Evolutionary conservation across 2,797 vertebrate species (phyloP).

Genomic region (Etheostoma perlongum): DNA sequence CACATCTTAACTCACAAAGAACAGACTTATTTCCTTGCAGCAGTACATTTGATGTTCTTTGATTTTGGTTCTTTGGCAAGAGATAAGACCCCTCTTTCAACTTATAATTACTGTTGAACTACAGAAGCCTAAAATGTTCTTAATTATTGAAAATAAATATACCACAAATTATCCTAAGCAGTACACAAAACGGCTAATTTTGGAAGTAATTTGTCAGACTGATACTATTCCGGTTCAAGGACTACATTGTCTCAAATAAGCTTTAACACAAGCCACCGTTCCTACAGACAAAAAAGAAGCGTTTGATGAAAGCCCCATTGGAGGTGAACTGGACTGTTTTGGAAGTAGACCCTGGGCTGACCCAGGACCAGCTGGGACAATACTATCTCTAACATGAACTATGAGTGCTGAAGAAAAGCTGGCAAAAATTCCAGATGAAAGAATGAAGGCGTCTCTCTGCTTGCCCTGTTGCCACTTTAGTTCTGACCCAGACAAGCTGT

Average conservation of each 20-base stretch:
- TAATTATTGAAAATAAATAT: constrained; percentile 16
- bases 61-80: constrained; percentile 18
- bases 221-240: neutral
- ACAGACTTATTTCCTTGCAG: neutral
- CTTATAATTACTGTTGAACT: constrained; percentile 30
- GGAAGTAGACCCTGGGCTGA: neutral
- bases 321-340: neutral
- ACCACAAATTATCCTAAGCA: neutral
- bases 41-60: constrained; percentile 6
- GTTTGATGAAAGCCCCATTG: neutral
- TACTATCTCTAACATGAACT: neutral
- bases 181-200: constrained; percentile 2
- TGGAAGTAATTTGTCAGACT: neutral
- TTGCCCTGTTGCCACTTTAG: constrained; percentile 1
- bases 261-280: neutral
- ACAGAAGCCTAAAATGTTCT: neutral
- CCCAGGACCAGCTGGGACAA: neutral
- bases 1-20: constrained; percentile 20
- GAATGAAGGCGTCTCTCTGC: neutral
- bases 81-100: constrained; percentile 33
- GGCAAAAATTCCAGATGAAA: neutral
- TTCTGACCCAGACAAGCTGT: too few relatives aligned
- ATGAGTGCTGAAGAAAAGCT: neutral
- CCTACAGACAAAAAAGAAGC: neutral
- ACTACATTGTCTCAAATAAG: neutral